Percentiles rank a stretch among this genome's conserved stretches.
Evolutionary conservation across 2,888 invertebrate species (phyloP).

Genomic region (Drosophila recens): DNA sequence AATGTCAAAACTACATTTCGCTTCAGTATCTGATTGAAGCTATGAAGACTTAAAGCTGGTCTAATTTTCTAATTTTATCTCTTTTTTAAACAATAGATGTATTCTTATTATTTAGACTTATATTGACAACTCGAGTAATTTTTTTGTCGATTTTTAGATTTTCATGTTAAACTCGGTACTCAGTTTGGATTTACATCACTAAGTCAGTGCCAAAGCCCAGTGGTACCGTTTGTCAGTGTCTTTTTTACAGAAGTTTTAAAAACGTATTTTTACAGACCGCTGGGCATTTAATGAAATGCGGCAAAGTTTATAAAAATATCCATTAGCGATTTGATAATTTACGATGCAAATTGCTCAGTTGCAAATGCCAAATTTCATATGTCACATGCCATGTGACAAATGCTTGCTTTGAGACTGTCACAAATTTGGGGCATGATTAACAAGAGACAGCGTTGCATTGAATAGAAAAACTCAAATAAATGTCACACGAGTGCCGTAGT

Average conservation of each 20-base stretch:
- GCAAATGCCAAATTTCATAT: background rate
- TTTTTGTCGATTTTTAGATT: too few species aligned
- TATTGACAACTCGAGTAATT: too few species aligned
- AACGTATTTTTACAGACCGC: constrained; percentile 42
- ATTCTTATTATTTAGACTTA: too few species aligned
- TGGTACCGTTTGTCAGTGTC: constrained; percentile 19
- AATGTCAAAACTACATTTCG: too few species aligned
- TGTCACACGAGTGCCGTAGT: constrained; percentile 69
- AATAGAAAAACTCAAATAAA: constrained; percentile 60
- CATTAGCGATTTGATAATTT: constrained; percentile 71
- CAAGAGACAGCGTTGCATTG: constrained; percentile 34
- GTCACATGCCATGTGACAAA: constrained; percentile 6
- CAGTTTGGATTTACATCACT: too few species aligned
- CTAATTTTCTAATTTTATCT: too few species aligned
- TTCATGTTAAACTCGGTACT: too few species aligned
- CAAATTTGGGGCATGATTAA: constrained; percentile 48
- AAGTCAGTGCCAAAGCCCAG: constrained; percentile 21
- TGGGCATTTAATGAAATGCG: constrained; percentile 68
- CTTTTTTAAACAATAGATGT: too few species aligned
- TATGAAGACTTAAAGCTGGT: too few species aligned
- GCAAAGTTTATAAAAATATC: constrained; percentile 13
- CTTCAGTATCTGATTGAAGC: too few species aligned
- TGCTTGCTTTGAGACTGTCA: constrained; percentile 21
- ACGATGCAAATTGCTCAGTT: constrained; percentile 32
- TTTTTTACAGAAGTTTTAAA: constrained; percentile 48